These are phyloP conservation scores for Tetraodon nigroviridis DNA, from an alignment of 2,113 vertebrate genomes.

Conservation along the genomic window DNA sequence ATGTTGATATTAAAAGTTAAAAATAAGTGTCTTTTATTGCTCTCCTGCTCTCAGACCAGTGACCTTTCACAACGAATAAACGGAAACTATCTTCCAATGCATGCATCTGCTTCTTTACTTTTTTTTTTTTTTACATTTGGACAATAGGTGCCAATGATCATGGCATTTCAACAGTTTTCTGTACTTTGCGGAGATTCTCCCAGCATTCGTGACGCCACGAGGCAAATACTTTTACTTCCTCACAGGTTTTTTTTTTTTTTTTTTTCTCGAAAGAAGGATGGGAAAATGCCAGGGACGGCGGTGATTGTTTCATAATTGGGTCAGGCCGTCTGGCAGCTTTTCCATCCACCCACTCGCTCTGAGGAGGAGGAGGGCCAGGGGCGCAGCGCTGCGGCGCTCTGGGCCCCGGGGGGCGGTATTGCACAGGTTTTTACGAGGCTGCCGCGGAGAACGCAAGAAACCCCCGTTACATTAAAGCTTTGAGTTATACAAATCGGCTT, in stretches of 20 bases:
- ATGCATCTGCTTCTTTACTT: neutral
- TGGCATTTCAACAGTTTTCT: no score
- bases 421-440: slow-evolving; percentile 36
- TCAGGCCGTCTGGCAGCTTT: slow-evolving; percentile 45
- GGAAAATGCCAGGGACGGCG: slow-evolving; percentile 29
- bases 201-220: no score
- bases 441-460: neutral
- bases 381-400: slow-evolving; percentile 31
- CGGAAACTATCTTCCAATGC: neutral
- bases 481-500: no score
- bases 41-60: no score
- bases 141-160: no score
- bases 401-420: slow-evolving; percentile 64
- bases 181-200: no score
- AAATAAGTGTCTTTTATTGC: no score
- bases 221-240: slow-evolving; percentile 30
- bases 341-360: slow-evolving; percentile 41
- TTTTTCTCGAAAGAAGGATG: slow-evolving; percentile 27
- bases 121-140: neutral
- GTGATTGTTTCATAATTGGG: slow-evolving; percentile 49
- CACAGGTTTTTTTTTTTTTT: no score
- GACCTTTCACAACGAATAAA: no score
- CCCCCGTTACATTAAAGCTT: slow-evolving; percentile 2
- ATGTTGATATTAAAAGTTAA: no score
- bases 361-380: slow-evolving; percentile 17